Evolutionary conservation across 2,888 invertebrate genomes (phyloP), one percentile per base, ranked within the genome.

Genomic region (Gandaritis pyraliata): DNA sequence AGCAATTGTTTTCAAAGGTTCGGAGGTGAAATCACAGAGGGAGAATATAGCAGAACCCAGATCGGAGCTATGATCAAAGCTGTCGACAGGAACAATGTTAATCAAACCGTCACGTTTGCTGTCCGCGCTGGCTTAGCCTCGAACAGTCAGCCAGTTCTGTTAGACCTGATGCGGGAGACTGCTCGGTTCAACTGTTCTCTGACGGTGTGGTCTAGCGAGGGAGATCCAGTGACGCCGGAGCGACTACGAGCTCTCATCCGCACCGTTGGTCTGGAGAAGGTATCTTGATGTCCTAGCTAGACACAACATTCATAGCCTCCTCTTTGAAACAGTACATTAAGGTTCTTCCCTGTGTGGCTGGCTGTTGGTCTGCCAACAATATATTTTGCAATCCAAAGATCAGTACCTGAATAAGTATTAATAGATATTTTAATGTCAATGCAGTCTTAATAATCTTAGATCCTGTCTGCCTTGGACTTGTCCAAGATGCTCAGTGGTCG

Each of bases 101-200:
- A 92, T n/a, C 95, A 95, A 78, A 90, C 94, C 41, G 94, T 97
- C 54, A 97, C 97, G 0, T 97, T 97, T 76, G 96, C 98, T 0
- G 95, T 92, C 7, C 88, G 92, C 30, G 92, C 92, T 3, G 88
- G 86, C 18, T 73, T 92, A 3, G 96, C 95, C 0, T 95, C 95
- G 0, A 93, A 95, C 73, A 96, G 96, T 71, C 85, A 92, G 61
- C 88, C 92, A 0, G 90, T 93, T 4, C 83, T 97, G 12, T 83
- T 94, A 13, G 90, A 90, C 63, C 90, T 97, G 23, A 81, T 96
- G 12, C 83, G 92, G 0, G 90, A 90, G 75, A 90, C 88, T 0
- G 82, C 91, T 10, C 85, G 83, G 53, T 86, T 90, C 5, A 90
- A 93, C 72, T 93, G 94, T 45, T 95, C 96, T 0, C 85, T 98